Evolutionary conservation across 2,113 vertebrate genomes (phyloP).

Genomic region (Pelmatolapia mariae): DNA sequence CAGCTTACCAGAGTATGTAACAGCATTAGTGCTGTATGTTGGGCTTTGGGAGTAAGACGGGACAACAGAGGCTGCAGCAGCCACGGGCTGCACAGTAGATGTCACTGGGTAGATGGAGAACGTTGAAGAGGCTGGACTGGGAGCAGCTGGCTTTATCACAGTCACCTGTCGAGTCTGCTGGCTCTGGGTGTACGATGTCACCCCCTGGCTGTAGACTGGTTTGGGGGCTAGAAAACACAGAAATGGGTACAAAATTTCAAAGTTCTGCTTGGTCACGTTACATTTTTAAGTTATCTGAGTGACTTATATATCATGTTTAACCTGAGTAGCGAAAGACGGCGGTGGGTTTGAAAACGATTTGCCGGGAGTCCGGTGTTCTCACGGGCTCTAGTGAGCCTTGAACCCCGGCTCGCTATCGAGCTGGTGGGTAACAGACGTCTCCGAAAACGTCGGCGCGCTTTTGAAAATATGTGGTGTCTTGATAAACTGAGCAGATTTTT

Average conservation of each 20-base stretch:
- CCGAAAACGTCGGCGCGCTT: too few species aligned
- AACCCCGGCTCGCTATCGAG: too few species aligned
- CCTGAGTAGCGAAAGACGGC: too few species aligned
- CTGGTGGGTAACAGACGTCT: too few species aligned
- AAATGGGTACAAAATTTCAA: not conserved
- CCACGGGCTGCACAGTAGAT: slow-evolving; percentile 90
- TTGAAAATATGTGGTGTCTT: too few species aligned
- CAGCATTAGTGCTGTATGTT: slow-evolving; percentile 95
- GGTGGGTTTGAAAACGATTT: too few species aligned
- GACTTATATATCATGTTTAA: too few species aligned
- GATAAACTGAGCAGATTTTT: too few species aligned
- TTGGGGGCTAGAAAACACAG: slow-evolving; percentile 78
- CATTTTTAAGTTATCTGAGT: too few species aligned
- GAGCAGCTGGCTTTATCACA: slow-evolving; percentile 94
- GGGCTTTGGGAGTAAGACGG: slow-evolving; percentile 96
- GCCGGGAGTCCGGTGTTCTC: too few species aligned
- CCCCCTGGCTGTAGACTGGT: slow-evolving; percentile 91
- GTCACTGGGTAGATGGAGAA: slow-evolving; percentile 98
- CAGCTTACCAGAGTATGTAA: slow-evolving; percentile 84
- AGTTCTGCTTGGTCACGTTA: not conserved
- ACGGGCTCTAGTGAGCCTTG: too few species aligned
- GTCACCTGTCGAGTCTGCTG: slow-evolving; percentile 97
- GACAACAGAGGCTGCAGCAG: slow-evolving; percentile 89
- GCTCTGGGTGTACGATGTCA: slow-evolving; percentile 91
- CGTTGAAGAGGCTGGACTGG: slow-evolving; percentile 89